These are phyloP conservation scores for Strigops habroptila DNA, from an alignment of 2,113 vertebrate genomes.

Conservation along the genomic window DNA sequence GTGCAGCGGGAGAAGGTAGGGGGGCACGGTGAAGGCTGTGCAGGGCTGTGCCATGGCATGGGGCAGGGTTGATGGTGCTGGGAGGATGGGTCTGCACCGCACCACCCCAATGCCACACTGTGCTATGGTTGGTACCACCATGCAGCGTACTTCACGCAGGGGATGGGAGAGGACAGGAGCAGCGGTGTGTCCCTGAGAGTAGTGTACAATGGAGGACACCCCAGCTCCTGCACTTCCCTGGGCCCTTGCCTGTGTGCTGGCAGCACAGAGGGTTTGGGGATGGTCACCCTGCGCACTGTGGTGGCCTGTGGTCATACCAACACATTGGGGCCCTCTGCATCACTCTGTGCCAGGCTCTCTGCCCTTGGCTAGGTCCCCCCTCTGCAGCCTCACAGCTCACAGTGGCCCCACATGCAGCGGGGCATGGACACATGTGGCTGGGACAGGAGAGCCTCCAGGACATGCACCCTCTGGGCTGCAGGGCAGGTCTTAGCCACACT, in stretches of 20 bases:
- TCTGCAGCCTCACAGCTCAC: not conserved
- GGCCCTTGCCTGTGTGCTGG: fast-evolving
- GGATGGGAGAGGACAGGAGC: not conserved
- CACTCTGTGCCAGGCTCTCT: fast-evolving
- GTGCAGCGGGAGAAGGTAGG: constrained; percentile 95
- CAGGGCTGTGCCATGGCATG: fast-evolving
- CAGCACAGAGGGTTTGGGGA: not conserved
- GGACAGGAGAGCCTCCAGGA: not conserved
- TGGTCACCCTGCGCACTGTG: fast-evolving
- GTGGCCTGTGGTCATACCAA: fast-evolving
- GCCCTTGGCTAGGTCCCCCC: not conserved
- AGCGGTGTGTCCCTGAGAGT: fast-evolving
- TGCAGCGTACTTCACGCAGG: fast-evolving
- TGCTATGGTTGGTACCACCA: fast-evolving
- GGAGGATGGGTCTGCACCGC: not conserved
- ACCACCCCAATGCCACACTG: fast-evolving
- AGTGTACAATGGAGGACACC: fast-evolving
- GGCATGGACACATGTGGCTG: not conserved
- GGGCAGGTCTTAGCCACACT: not conserved
- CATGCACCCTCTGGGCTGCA: not conserved
- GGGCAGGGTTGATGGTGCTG: not conserved
- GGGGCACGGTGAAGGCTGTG: fast-evolving
- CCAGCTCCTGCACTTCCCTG: not conserved
- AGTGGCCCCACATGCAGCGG: fast-evolving
- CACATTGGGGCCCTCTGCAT: fast-evolving